A percentile compares a stretch with the other conserved stretches of the same genome.
phyloP scores from a whole-genome alignment of 1,140 invertebrate species.

The Battus philenor region DNA sequence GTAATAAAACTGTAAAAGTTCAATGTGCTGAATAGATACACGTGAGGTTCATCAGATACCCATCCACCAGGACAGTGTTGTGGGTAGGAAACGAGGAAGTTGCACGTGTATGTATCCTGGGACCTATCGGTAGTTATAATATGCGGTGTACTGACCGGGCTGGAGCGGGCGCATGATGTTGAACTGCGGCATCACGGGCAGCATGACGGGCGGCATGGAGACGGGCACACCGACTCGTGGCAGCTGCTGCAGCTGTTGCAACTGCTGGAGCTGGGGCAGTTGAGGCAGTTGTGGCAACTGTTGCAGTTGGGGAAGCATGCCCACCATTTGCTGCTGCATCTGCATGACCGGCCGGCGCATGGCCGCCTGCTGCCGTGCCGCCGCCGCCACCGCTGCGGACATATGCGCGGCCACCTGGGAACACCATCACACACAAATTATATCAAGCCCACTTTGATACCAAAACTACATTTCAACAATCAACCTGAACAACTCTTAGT shows the following conservation, averaged over 20 bases:
- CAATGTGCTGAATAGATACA: constrained; percentile 9
- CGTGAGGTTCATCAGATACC: background rate
- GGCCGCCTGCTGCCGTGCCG: constrained; percentile 43
- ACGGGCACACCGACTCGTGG: constrained; percentile 64
- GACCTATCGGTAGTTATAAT: constrained; percentile 11
- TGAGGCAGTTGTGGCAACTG: constrained; percentile 32
- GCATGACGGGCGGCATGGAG: constrained; percentile 68
- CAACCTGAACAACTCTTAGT: too few relatives aligned
- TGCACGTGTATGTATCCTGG: background rate
- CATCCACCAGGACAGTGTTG: too few relatives aligned
- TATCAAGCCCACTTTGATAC: too few relatives aligned
- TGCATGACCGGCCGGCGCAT: constrained; percentile 51
- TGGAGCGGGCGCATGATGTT: constrained; percentile 84
- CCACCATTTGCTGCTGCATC: constrained; percentile 41
- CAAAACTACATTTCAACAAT: too few relatives aligned
- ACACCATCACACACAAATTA: too few relatives aligned
- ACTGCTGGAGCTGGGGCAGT: constrained; percentile 22
- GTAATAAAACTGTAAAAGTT: constrained; percentile 17
- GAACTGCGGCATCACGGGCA: constrained; percentile 82
- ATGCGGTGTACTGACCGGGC: constrained; percentile 57
- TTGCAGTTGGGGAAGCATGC: constrained; percentile 28
- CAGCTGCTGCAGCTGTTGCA: constrained; percentile 27
- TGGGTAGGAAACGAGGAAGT: too few relatives aligned
- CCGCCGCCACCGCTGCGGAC: constrained; percentile 53
- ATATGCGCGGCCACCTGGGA: constrained; percentile 70